These are phyloP conservation scores for Bergia sp. DNA, from an alignment of 92 coral and sea anemone genomes.

Conservation along the genomic window DNA sequence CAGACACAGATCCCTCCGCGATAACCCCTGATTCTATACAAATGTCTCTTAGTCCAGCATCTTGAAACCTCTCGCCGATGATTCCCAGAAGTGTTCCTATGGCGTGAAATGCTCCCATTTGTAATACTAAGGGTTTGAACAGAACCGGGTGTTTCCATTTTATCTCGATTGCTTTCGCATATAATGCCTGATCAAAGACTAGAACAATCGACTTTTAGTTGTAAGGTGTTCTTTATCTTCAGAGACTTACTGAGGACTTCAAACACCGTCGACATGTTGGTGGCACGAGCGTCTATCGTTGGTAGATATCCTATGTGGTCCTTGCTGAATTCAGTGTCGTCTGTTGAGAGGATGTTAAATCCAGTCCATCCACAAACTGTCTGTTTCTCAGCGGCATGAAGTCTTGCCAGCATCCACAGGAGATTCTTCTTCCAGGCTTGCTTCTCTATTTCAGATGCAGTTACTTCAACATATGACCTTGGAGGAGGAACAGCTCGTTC, in stretches of 20 bases:
- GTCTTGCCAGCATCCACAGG: slow-evolving; percentile 66
- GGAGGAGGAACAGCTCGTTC: slow-evolving; percentile 53
- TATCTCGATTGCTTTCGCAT: slow-evolving; percentile 70
- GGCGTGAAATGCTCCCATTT: slow-evolving; percentile 54
- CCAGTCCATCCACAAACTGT: slow-evolving; percentile 74
- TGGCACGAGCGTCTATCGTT: slow-evolving; percentile 42
- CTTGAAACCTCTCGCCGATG: slow-evolving; percentile 60
- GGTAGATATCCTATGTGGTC: slow-evolving; percentile 44
- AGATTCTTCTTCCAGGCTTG: slow-evolving; percentile 58
- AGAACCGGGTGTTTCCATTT: slow-evolving; percentile 55
- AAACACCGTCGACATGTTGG: slow-evolving; percentile 28
- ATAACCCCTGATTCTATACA: slow-evolving; percentile 40
- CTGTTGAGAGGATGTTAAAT: slow-evolving; percentile 42
- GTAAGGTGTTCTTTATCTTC: slow-evolving; percentile 50
- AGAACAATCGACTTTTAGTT: no score
- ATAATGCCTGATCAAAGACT: no score
- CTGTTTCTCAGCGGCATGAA: slow-evolving; percentile 63
- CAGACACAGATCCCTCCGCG: slow-evolving; percentile 47
- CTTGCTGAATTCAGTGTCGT: slow-evolving; percentile 1
- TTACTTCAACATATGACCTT: slow-evolving; percentile 61
- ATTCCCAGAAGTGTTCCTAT: slow-evolving; percentile 44
- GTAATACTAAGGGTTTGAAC: not conserved
- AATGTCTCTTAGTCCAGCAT: slow-evolving; percentile 52
- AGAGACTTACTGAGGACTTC: slow-evolving; percentile 30
- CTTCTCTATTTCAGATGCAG: slow-evolving; percentile 42